phyloP scores from a whole-genome alignment of 2,113 vertebrate genomes.

The Tretioscincus oriximinensis region DNA sequence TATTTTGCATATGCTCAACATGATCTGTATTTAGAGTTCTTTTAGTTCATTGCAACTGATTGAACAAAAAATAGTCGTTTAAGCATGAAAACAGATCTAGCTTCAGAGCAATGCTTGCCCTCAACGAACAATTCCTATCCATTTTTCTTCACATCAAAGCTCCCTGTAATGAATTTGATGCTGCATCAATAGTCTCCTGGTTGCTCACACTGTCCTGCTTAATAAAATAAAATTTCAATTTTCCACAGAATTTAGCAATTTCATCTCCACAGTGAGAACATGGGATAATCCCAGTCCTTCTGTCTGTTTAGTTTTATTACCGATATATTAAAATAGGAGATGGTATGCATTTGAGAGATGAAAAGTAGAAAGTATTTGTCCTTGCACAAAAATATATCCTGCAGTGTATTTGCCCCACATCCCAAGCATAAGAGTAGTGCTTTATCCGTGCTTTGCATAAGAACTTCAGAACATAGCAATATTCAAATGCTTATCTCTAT shows the following conservation, averaged over 20 bases:
- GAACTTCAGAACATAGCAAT: slow-evolving; percentile 32
- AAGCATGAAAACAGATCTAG: neutral
- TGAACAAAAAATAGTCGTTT: neutral
- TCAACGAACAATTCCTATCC: neutral
- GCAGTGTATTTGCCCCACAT: neutral
- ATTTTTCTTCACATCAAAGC: neutral
- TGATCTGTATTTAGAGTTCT: neutral
- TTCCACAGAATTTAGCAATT: slow-evolving; percentile 35
- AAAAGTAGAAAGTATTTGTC: slow-evolving; percentile 16
- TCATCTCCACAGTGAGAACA: slow-evolving; percentile 21
- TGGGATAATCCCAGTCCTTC: slow-evolving; percentile 19
- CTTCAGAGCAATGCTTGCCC: neutral
- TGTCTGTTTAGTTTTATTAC: neutral
- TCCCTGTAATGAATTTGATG: slow-evolving; percentile 22
- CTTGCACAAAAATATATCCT: neutral
- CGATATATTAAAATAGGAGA: slow-evolving; percentile 6
- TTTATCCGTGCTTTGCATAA: slow-evolving; percentile 58
- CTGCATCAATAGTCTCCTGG: slow-evolving; percentile 3
- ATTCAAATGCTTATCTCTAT: neutral
- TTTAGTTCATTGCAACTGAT: neutral
- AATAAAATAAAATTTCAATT: slow-evolving; percentile 8
- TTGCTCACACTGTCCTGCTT: slow-evolving; percentile 23
- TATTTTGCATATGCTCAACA: neutral
- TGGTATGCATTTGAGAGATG: slow-evolving; percentile 7
- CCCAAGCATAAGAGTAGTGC: neutral